Conservation (phyloP, 2,113 vertebrate genomes). For the Erythrolamprus reginae region DNA sequence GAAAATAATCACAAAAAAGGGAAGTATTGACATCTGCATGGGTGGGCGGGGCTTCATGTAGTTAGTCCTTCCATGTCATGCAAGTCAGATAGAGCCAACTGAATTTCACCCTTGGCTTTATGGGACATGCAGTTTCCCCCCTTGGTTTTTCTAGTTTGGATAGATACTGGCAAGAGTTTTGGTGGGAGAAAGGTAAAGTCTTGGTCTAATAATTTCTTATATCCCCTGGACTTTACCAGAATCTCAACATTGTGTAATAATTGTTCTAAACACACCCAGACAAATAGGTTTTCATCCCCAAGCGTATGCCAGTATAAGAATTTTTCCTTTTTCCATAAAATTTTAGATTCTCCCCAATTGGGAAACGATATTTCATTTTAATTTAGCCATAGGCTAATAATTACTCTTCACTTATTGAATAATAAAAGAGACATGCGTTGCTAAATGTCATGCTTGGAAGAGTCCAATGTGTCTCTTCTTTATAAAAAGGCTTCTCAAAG, state of each 20-base stretch:
- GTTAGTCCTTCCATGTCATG: too few relatives aligned
- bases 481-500: neutral
- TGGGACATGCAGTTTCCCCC: neutral
- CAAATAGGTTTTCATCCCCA: neutral
- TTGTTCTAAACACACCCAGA: neutral
- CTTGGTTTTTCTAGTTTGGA: neutral
- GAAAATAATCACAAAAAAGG: too few relatives aligned
- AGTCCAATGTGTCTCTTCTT: neutral
- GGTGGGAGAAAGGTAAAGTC: neutral
- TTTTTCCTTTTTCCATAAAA: neutral
- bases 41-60: too few relatives aligned
- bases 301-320: neutral
- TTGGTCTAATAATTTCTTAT: neutral
- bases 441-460: neutral
- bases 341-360: neutral
- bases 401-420: neutral
- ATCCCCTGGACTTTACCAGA: neutral
- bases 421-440: neutral
- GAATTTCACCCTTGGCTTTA: too few relatives aligned
- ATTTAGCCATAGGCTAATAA: neutral
- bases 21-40: too few relatives aligned
- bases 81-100: too few relatives aligned
- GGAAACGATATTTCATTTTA: neutral
- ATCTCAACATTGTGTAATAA: neutral
- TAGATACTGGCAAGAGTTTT: neutral